Conservation (phyloP, 2,797 vertebrate species). For the Cirrhinus mrigala region DNA sequence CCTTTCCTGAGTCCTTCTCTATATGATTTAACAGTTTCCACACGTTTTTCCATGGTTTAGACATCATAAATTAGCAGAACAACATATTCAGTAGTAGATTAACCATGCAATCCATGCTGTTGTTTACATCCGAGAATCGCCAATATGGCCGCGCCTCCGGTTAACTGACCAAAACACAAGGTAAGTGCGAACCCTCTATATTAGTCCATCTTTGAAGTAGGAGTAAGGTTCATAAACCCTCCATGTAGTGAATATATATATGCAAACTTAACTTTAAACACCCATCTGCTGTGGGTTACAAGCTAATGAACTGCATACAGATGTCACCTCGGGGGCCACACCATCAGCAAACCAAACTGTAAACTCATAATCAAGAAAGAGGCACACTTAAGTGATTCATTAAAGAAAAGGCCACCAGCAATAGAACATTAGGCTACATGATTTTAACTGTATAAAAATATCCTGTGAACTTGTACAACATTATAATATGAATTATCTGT, state of each 20-base stretch:
- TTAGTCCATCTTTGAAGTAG: slow-evolving; percentile 32
- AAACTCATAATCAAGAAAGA: slow-evolving; percentile 74
- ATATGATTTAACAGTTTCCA: no score
- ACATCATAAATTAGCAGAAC: no score
- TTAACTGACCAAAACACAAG: no score
- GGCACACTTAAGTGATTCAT: slow-evolving; percentile 77
- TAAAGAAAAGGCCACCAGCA: slow-evolving; percentile 72
- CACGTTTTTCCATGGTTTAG: no score
- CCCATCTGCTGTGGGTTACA: slow-evolving; percentile 80
- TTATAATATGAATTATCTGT: slow-evolving; percentile 19
- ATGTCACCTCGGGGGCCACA: slow-evolving; percentile 80
- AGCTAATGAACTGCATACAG: slow-evolving; percentile 82
- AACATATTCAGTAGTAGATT: no score
- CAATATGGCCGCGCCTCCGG: no score
- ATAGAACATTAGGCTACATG: slow-evolving; percentile 60
- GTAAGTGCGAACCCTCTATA: no score
- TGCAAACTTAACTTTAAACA: slow-evolving; percentile 69
- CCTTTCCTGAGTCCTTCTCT: no score
- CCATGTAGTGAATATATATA: slow-evolving; percentile 59
- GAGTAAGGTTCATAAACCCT: slow-evolving; percentile 49
- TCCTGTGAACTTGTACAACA: slow-evolving; percentile 8
- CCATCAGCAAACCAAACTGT: slow-evolving; percentile 77
- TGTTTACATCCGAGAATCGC: no score
- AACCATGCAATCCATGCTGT: no score
- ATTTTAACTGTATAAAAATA: slow-evolving; percentile 32